Evolutionary conservation across 37 sponge, comb jelly and placozoan genomes (phyloP), one percentile per base, ranked within the genome.

Genomic region (Geodia barretti): DNA sequence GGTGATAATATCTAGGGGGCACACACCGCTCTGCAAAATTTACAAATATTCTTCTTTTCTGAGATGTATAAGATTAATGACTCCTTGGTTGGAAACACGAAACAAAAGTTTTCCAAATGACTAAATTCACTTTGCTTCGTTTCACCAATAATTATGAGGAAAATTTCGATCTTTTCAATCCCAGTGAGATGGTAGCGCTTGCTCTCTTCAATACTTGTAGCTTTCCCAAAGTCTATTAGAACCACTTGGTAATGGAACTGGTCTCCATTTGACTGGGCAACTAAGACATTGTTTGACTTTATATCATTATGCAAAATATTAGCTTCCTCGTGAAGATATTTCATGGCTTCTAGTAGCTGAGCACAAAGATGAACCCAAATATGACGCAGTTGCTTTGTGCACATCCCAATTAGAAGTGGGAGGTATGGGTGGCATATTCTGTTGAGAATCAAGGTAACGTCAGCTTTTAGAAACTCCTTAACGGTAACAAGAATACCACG

Each of bases 401-500:
- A 70, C 20, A 78, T 39, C 29, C 79, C 79, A 65, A 78, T 34
- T 3, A 78, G 68, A 36, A 66, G 36, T 36, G 79, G 79, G 29
- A 78, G 79, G 68, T 63, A 64, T 39, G 66, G 68, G 35, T 78
- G 79, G 68, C 79, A 78, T 24, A 78, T 40, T 24, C 36, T 33
- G 19, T 43, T 29, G 9, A 78, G 43, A 39, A 78, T 32, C 21
- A 41, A 23, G 4, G 79, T 68, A 4, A 47, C 54, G 54, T 47
- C 54, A 47, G 54, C 54, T 47, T 47, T 47, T 47, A 47, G 54
- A 47, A 36, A 58, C 24, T 80, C 72, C 62, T 80, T 80, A 9
- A 80, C 81, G 11, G 81, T 72, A 17, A 80, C 81, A 31, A 67
- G 39, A 11, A 80, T 62, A 4, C 72, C 81, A 41, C 73, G 80